These are phyloP conservation scores for Campoplex nolae DNA, from an alignment of 2,888 invertebrate genomes.

Conservation along the genomic window DNA sequence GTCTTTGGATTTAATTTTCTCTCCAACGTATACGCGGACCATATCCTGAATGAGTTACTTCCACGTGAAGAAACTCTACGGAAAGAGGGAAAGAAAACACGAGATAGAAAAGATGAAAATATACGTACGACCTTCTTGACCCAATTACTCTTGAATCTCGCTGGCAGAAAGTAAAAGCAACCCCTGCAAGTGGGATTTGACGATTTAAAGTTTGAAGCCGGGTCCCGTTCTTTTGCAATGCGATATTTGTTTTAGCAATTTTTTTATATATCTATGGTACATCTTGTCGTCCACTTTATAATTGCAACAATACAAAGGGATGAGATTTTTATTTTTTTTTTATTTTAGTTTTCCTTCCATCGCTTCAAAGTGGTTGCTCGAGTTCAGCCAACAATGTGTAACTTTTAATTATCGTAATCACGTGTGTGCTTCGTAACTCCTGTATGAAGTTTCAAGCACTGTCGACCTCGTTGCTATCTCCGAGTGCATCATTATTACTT, in stretches of 20 bases:
- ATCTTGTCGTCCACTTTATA: not conserved
- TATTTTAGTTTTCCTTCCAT: not conserved
- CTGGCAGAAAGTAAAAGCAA: slow-evolving; percentile 56
- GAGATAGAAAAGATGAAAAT: not conserved
- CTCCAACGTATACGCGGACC: slow-evolving; percentile 8
- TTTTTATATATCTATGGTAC: not conserved
- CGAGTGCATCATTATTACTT: not conserved
- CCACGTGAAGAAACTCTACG: not conserved
- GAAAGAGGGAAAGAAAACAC: not conserved
- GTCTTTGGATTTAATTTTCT: slow-evolving; percentile 1
- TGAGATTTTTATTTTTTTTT: not conserved
- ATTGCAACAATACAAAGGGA: not conserved
- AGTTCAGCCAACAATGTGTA: not conserved
- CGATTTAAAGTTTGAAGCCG: slow-evolving; percentile 58
- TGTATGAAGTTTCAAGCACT: slow-evolving; percentile 19
- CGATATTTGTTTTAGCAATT: slow-evolving; percentile 14
- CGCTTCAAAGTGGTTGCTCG: slow-evolving; percentile 5
- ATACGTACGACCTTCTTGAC: slow-evolving; percentile 55
- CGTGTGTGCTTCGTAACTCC: not conserved
- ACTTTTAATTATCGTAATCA: slow-evolving; percentile 30
- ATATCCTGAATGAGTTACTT: slow-evolving; percentile 13
- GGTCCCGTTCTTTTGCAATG: slow-evolving; percentile 38
- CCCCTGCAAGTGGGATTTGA: slow-evolving; percentile 53
- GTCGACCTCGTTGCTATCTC: slow-evolving; percentile 5
- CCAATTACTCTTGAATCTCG: slow-evolving; percentile 57